Base-by-base conservation (phyloP, 2,888 invertebrate species). In the Holacanthella duospinosa region DNA sequence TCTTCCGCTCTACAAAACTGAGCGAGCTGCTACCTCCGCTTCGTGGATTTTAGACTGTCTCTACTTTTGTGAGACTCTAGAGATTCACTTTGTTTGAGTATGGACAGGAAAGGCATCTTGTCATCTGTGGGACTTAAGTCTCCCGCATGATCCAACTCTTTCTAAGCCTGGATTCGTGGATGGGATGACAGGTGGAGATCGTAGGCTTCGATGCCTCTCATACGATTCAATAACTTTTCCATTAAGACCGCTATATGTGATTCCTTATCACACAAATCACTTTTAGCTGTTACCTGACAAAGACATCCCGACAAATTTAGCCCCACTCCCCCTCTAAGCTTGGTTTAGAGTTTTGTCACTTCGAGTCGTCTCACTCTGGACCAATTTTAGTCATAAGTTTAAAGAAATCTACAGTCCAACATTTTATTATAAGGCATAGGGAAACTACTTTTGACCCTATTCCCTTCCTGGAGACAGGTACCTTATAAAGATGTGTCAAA, bases 141-240 rank as follows among this genome's bases (percentile, higher is more conserved):
- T 36, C 36, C 36, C 36, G 36, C 6, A 36, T 36, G n/a, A n/a
- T 36, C 36, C 36, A 6, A 36, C 36, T 16, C 36, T 36, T 36
- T 36, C 36, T 36, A 36, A 36, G 36, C 36, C 36, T 36, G n/a
- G n/a, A n/a, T n/a, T 16, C 16, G 48, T n/a, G 48, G 48, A 48
- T 4, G 48, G 48, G 21, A 21, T 48, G 48, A 48, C 48, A 48
- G 48, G 48, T 48, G 48, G 48, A 48, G 12, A 9, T 48, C 16
- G 19, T 21, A 9, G 12, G 48, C 16, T 48, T 48, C 48, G n/a
- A 48, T 48, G 48, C 4, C 19, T 48, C 48, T 48, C 48, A 48
- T 48, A 48, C 48, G 48, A 48, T 48, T 21, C 48, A 48, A 48
- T 48, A 48, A 48, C 48, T 48, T 48, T 48, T 48, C 48, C 48